phyloP scores from a whole-genome alignment of 2,888 invertebrate species.

The Spodoptera exigua region DNA sequence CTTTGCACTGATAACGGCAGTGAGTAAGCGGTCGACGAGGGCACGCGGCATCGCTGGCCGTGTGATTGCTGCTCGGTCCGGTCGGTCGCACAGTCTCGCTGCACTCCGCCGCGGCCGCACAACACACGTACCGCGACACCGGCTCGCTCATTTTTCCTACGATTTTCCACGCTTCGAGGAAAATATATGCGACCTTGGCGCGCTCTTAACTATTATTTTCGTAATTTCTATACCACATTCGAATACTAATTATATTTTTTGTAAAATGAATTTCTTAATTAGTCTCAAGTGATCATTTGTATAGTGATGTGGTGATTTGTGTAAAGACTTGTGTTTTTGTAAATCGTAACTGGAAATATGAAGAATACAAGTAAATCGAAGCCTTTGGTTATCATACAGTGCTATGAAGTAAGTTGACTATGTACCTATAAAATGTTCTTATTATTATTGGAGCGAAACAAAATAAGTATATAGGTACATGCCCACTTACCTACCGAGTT shows the following conservation, averaged over 20 bases:
- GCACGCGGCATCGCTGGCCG: conserved; percentile 47
- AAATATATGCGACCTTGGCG: conserved; percentile 82
- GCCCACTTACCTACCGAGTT: conserved; percentile 15
- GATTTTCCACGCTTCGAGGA: conserved; percentile 76
- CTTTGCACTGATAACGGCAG: conserved; percentile 80
- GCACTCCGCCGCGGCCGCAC: conserved; percentile 61
- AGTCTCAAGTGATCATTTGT: conserved; percentile 39
- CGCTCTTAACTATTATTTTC: conserved; percentile 63
- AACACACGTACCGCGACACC: conserved; percentile 45
- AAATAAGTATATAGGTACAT: conserved; percentile 43
- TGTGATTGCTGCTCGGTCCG: conserved; percentile 48
- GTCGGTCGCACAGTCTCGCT: conserved; percentile 63
- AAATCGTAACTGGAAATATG: conserved; percentile 63
- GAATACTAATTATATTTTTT: conserved; percentile 54
- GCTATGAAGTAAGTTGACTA: conserved; percentile 89
- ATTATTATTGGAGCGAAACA: conserved; percentile 68
- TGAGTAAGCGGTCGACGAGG: conserved; percentile 56
- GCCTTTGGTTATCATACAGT: conserved; percentile 89
- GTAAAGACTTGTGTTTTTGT: conserved; percentile 25
- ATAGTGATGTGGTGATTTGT: conserved; percentile 56
- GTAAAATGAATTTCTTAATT: conserved; percentile 40
- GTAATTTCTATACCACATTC: conserved; percentile 64
- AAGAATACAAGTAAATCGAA: conserved; percentile 80
- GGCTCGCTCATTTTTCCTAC: conserved; percentile 51
- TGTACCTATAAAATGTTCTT: conserved; percentile 43